Base-by-base conservation (phyloP, 1,140 invertebrate genomes). In the Mamestra configurata region DNA sequence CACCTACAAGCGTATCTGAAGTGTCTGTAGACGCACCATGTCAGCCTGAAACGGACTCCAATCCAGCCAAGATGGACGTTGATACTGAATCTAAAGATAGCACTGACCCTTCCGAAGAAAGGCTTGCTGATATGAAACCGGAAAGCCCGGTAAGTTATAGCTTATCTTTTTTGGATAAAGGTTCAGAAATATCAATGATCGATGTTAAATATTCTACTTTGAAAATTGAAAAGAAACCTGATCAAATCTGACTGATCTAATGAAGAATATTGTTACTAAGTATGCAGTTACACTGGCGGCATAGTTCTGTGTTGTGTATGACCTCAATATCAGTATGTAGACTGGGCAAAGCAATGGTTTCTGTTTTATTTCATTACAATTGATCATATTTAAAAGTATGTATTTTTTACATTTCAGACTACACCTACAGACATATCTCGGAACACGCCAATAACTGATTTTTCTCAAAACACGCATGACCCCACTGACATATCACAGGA, bases 1-100 rank as follows among this genome's bases (percentile, higher is more conserved):
- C 92, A 3, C 89, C 86, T 0, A 91, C 87, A 0, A 92, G 89
- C 57, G 86, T 89, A 5, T 89, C 91, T 0, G 93, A 93, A 59
- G 76, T 86, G 0, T 91, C 89, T 0, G 81, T 82, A 0, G 91
- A 93, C 2, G 49, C 81, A 3, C 87, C 88, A 40, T 61, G 84
- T 4, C 78, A 78, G 3, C 24, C 82, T 0, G 87, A 88, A 27
- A 31, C 20, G 6, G 77, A 64, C 1, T 22, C 61, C 24, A 70
- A 61, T 4, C 22, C 71, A 7, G 64, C 75, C 13, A 91, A 89
- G 59, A 90, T 91, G 90, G 87, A 91, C 2, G 81, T 88, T 0
- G 86, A 91, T 0, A 59, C 49, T 0, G 88, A 88, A 22, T n/a
- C 15, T 20, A 53, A 43, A 80, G 76, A 75, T 49, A 73, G 57